Base-by-base conservation (phyloP, 2,797 vertebrate genomes). In the Mormyrops boulengeri region DNA sequence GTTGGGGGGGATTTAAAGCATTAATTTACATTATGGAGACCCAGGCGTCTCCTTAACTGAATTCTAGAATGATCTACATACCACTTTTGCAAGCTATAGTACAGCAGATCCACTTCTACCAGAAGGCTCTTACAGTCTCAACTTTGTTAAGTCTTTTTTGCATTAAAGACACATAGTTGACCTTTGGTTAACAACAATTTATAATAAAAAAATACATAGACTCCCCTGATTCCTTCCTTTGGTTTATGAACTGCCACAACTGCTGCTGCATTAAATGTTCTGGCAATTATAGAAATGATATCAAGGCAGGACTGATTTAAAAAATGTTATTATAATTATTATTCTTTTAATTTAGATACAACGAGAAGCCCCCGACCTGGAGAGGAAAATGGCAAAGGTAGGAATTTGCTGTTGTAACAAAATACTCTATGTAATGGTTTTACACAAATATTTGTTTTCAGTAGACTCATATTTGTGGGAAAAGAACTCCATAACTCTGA, bases 381-480 rank as follows among this genome's bases (percentile, higher is more conserved):
- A 53, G 99, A 99, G 90, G 94, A 95, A 87, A 96, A 99, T 0
- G 98, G 98, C 92, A 99, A 95, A 98, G 98, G 99, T 99, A 94
- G 91, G 89, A 9, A n/a, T 55, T 55, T 85, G 19, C n/a, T 14
- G 9, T 85, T 49, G 30, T 57, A 55, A 19, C 11, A 87, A 60
- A 19, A 41, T 38, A 57, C 60, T 87, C 26, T 87, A 14, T 26
- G 60, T 34, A 69, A 14, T 69, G 30, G 30, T 69, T 69, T 38
- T 34, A 69, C 66, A 69, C 66, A 69, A 34, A 69, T 14, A 69
- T 69, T 5, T 14, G 7, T 66, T 66, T 66, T 11, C 26, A 69
- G 66, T 38, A 34, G 30, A 73, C 30, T 73, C 26, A 30, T 69
- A 12, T 69, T 11, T 69, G 30, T 69, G 12, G 4, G 66, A 34